Conservation (phyloP, 1,140 invertebrate species). For the Drosophila lini region DNA sequence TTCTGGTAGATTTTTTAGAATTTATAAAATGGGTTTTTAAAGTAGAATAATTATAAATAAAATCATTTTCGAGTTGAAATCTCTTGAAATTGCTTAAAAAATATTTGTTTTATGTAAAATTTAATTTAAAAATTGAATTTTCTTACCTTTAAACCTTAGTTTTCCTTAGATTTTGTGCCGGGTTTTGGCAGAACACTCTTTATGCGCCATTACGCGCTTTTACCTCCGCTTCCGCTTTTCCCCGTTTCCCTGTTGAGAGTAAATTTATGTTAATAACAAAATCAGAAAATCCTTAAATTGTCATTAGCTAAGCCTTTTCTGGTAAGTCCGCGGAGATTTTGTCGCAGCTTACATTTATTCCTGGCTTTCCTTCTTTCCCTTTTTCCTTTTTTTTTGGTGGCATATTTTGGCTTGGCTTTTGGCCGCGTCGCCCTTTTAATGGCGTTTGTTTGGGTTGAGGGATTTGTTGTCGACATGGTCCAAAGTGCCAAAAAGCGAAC, state of each 20-base stretch:
- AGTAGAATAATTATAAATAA: background rate
- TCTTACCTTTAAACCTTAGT: background rate
- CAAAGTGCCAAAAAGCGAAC: constrained; percentile 18
- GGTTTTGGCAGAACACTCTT: constrained; percentile 3
- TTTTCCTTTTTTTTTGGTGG: constrained; percentile 4
- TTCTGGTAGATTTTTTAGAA: background rate
- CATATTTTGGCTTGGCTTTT: constrained; percentile 15
- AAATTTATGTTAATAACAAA: constrained; percentile 80
- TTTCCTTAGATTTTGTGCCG: constrained; percentile 4
- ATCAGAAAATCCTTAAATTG: constrained; percentile 81
- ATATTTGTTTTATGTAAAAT: background rate
- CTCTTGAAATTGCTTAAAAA: too few species aligned
- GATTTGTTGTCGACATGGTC: constrained; percentile 34
- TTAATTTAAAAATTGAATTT: background rate
- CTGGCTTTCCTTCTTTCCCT: background rate
- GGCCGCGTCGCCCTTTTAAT: constrained; percentile 28
- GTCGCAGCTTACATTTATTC: constrained; percentile 17
- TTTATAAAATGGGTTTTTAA: background rate
- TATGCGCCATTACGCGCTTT: constrained; percentile 36
- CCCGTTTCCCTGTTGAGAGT: constrained; percentile 25
- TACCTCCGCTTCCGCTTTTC: constrained; percentile 2
- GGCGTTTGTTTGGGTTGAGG: constrained; percentile 40
- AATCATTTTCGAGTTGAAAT: background rate
- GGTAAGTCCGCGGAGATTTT: constrained; percentile 43
- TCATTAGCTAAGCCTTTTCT: constrained; percentile 80